Conservation (phyloP, 2,888 invertebrate species). For the Furcula furcula region DNA sequence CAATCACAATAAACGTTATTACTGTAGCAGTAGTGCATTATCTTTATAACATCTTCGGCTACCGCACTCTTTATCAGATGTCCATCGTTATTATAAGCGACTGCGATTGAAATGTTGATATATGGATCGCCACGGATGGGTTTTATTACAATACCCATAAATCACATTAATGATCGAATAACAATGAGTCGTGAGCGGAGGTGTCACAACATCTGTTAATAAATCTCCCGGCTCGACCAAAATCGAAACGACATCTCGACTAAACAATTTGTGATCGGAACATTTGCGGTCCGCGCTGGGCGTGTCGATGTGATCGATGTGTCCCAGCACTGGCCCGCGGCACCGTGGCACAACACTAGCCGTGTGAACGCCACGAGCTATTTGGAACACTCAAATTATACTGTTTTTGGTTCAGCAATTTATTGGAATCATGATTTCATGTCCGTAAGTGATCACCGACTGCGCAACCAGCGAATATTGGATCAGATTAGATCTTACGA, state of each 20-base stretch:
- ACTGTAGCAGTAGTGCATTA: background rate
- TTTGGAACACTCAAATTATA: constrained; percentile 43
- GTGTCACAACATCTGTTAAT: background rate
- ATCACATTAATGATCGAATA: background rate
- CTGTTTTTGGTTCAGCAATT: constrained; percentile 43
- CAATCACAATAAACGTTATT: background rate
- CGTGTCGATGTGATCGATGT: constrained; percentile 35
- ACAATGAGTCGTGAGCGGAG: background rate
- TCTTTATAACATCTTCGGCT: background rate
- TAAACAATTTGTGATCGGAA: constrained; percentile 2
- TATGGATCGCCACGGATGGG: background rate
- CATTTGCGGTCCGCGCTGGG: constrained; percentile 6
- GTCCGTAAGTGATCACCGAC: constrained; percentile 27
- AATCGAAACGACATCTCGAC: background rate
- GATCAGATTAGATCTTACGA: constrained; percentile 19
- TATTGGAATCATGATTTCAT: constrained; percentile 41
- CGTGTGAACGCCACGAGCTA: constrained; percentile 39
- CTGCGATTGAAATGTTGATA: background rate
- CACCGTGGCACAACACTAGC: constrained; percentile 22
- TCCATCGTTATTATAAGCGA: background rate
- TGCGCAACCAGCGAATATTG: constrained; percentile 31
- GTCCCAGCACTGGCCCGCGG: constrained; percentile 19
- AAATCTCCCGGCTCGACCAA: background rate
- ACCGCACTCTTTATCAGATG: background rate
- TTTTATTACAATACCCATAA: background rate